Conservation (phyloP, 2,113 vertebrate species). For the Carassius gibelio region DNA sequence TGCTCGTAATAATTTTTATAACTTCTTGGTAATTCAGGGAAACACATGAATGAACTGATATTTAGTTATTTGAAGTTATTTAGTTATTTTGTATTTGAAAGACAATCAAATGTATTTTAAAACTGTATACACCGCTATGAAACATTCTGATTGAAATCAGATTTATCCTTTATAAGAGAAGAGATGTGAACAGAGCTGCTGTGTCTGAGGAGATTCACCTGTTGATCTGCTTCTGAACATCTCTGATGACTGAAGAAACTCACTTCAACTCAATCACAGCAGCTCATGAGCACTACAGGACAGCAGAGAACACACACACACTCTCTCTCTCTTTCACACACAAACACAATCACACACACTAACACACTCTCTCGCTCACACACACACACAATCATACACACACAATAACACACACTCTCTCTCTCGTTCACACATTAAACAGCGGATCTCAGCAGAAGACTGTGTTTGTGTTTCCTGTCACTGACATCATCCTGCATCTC, state of each 20-base stretch:
- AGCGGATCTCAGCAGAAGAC: no score
- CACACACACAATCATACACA: background rate
- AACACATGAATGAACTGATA: background rate
- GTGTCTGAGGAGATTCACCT: background rate
- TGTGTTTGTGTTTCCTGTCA: constrained; percentile 16
- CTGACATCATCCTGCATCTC: constrained; percentile 79
- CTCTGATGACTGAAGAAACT: background rate
- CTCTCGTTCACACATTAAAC: no score
- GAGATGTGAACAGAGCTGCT: background rate
- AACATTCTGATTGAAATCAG: background rate
- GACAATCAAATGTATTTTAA: background rate
- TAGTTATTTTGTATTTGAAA: constrained; percentile 5
- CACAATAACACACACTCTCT: background rate
- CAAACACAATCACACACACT: background rate
- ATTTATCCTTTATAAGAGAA: background rate
- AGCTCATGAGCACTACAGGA: background rate
- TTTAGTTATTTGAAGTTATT: background rate
- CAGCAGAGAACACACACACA: background rate
- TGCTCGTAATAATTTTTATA: background rate
- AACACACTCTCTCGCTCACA: no score
- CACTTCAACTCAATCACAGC: background rate
- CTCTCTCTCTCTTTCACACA: no score
- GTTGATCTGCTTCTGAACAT: background rate
- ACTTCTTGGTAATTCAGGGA: background rate
- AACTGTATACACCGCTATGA: background rate